Conservation (phyloP, 2,797 vertebrate genomes). For the Notolabrus celidotus region DNA sequence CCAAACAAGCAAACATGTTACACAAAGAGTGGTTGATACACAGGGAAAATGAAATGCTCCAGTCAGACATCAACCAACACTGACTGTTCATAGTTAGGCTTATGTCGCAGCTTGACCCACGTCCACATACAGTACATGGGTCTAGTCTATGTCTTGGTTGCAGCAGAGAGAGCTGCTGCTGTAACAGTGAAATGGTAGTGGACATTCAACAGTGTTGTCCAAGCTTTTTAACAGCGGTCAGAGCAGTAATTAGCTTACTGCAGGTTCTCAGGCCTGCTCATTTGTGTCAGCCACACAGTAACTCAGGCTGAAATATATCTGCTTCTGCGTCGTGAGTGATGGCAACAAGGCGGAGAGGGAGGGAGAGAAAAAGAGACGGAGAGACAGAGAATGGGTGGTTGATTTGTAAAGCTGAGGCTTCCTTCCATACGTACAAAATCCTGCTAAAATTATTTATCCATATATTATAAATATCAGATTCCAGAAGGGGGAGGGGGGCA, state of each 20-base stretch:
- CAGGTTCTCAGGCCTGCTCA: constrained; percentile 80
- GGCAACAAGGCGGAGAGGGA: constrained; percentile 33
- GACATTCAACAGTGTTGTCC: constrained; percentile 65
- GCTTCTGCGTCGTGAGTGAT: constrained; percentile 73
- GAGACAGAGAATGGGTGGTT: constrained; percentile 43
- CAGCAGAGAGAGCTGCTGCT: constrained; percentile 22
- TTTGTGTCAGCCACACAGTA: constrained; percentile 84
- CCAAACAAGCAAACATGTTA: no score
- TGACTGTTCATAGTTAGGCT: constrained; percentile 38
- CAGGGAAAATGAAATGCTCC: constrained; percentile 1
- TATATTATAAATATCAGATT: constrained; percentile 74
- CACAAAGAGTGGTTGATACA: no score
- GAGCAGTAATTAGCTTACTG: constrained; percentile 83
- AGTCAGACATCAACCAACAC: constrained; percentile 22
- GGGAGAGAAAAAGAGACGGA: constrained; percentile 1
- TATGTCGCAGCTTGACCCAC: not conserved
- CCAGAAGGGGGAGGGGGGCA: not conserved
- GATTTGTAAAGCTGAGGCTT: constrained; percentile 75
- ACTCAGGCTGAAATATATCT: constrained; percentile 83
- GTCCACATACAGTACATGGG: not conserved
- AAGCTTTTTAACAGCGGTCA: constrained; percentile 70
- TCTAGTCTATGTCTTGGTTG: not conserved
- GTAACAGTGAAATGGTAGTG: constrained; percentile 44
- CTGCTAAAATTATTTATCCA: constrained; percentile 78
- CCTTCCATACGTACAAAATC: constrained; percentile 65